Evolutionary conservation across 1,140 invertebrate species (phyloP).

Genomic region (Calliphora vicina): DNA sequence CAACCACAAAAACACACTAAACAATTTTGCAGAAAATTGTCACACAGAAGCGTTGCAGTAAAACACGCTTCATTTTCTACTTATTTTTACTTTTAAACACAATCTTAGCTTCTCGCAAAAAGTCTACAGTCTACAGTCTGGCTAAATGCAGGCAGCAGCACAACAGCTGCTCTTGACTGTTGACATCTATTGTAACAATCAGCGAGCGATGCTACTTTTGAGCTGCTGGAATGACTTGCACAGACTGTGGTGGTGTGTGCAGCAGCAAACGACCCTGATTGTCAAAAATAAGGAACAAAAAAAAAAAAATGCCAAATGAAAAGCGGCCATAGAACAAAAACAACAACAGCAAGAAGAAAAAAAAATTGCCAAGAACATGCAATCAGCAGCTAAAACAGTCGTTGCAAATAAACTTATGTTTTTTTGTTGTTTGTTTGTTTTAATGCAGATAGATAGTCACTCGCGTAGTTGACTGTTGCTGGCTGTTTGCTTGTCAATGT

Average conservation of each 20-base stretch:
- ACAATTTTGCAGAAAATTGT: background rate
- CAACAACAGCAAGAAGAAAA: background rate
- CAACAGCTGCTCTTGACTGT: background rate
- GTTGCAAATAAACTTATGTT: background rate
- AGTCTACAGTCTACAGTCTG: background rate
- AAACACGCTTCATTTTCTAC: background rate
- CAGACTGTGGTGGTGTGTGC: no score
- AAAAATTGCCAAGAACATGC: background rate
- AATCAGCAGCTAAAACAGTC: background rate
- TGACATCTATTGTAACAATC: slow-evolving; percentile 13
- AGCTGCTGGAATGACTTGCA: background rate
- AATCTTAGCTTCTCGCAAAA: background rate
- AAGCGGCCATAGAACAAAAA: background rate
- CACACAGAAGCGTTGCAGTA: background rate
- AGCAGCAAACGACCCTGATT: background rate
- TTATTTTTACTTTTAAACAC: background rate
- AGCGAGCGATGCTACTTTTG: background rate
- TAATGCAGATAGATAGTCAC: background rate
- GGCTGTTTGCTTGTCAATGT: background rate
- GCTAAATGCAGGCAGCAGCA: background rate
- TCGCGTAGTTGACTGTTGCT: background rate
- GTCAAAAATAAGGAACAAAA: background rate
- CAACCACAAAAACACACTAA: background rate
- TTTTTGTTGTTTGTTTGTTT: no score
- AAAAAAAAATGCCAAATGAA: background rate